A percentile compares a stretch with the other conserved stretches of the same genome.
These are phyloP conservation scores for Caenorhabditis parvicauda DNA, from an alignment of 2,888 invertebrate species.

Conservation along the genomic window DNA sequence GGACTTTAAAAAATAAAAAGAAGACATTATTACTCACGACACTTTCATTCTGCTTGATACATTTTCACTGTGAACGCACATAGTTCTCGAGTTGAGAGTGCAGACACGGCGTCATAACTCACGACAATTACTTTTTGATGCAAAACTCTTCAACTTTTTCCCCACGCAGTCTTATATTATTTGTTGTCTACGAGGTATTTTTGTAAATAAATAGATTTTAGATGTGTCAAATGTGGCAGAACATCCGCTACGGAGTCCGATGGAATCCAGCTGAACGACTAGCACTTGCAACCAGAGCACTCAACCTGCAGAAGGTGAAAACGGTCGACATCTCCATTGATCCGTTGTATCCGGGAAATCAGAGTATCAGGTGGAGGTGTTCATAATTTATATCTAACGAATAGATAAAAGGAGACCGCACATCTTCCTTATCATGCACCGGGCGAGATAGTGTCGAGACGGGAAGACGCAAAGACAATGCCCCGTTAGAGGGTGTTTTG, in stretches of 20 bases:
- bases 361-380: slow-evolving; percentile 40
- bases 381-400: no score
- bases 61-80: no score
- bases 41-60: no score
- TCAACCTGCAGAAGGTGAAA: slow-evolving; percentile 53
- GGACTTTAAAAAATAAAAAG: no score
- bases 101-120: no score
- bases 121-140: background rate
- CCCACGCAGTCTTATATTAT: background rate
- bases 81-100: no score
- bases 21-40: no score
- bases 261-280: slow-evolving; percentile 52
- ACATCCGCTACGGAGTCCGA: slow-evolving; percentile 55
- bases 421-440: no score
- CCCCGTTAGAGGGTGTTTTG: no score
- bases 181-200: background rate
- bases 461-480: no score
- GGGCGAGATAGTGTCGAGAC: no score
- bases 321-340: slow-evolving; percentile 54
- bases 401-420: no score
- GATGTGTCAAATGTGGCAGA: slow-evolving; percentile 59
- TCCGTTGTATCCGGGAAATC: slow-evolving; percentile 50
- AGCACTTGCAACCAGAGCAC: slow-evolving; percentile 48
- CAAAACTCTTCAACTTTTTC: background rate
- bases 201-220: background rate